Evolutionary conservation across 2,888 invertebrate species (phyloP).

Genomic region (Clunio marinus): DNA sequence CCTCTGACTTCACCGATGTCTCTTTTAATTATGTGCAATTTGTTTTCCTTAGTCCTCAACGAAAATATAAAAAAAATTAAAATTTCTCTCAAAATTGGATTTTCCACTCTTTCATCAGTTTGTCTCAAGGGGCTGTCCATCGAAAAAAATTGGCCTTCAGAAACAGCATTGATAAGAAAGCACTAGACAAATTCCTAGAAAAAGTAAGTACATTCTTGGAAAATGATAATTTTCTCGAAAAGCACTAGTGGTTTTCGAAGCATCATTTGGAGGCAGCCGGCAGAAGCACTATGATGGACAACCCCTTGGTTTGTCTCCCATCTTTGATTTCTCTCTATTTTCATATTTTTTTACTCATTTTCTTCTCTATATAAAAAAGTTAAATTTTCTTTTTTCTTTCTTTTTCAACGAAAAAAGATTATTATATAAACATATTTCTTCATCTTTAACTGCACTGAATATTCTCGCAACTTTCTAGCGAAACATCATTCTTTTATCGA

Average conservation of each 20-base stretch:
- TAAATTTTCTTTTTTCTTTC: slow-evolving; percentile 21
- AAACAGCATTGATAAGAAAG: no score
- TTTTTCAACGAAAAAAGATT: neutral
- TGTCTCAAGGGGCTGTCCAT: no score
- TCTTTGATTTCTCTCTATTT: neutral
- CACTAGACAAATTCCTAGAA: no score
- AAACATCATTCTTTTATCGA: no score
- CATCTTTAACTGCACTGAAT: slow-evolving; percentile 10
- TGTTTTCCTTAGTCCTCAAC: neutral
- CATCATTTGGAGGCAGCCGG: no score
- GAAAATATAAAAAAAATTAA: neutral
- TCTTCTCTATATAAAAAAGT: neutral
- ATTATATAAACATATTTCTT: slow-evolving; percentile 26
- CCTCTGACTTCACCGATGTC: neutral
- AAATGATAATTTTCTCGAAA: no score
- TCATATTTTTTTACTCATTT: neutral
- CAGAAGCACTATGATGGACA: no score
- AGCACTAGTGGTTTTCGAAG: no score
- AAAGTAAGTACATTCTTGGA: no score
- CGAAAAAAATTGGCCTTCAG: no score
- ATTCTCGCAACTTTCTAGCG: neutral
- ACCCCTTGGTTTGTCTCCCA: no score
- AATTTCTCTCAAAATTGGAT: slow-evolving; percentile 1
- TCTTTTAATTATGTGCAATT: slow-evolving; percentile 6
- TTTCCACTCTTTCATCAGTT: neutral